A percentile compares a stretch with the other conserved stretches of the same genome.
phyloP scores from a whole-genome alignment of 1,140 invertebrate genomes.

The Drosophila murphyi region DNA sequence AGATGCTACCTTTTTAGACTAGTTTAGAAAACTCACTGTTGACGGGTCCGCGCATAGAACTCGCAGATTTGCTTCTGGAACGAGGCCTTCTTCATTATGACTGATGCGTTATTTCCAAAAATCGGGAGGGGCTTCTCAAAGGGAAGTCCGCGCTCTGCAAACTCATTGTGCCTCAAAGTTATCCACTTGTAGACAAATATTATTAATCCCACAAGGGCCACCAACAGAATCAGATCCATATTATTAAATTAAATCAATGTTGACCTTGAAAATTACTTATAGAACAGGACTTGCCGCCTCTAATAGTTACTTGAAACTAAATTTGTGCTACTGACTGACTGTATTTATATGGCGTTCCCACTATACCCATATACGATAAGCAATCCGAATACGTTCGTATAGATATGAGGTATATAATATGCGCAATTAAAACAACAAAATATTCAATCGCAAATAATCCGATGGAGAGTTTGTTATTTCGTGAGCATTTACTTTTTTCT shows the following conservation, averaged over 20 bases:
- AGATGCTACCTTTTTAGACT: background rate
- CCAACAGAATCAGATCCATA: slow-evolving; percentile 19
- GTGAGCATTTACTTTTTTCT: background rate
- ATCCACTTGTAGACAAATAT: slow-evolving; percentile 50
- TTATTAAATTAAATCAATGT: slow-evolving; percentile 4
- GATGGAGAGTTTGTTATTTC: slow-evolving; percentile 9
- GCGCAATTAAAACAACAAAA: slow-evolving; percentile 16
- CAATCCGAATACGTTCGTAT: background rate
- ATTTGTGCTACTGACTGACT: background rate
- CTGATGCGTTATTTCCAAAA: slow-evolving; percentile 73
- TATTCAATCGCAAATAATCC: slow-evolving; percentile 6
- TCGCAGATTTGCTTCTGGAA: slow-evolving; percentile 51
- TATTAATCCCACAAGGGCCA: slow-evolving; percentile 9
- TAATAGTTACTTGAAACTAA: slow-evolving; percentile 18
- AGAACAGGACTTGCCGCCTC: background rate
- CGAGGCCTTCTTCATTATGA: slow-evolving; percentile 61
- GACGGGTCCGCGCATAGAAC: slow-evolving; percentile 61
- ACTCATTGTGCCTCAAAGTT: slow-evolving; percentile 62
- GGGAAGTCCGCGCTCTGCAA: slow-evolving; percentile 67
- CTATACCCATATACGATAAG: background rate
- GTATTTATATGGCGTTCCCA: slow-evolving; percentile 24
- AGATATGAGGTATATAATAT: slow-evolving; percentile 27
- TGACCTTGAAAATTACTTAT: background rate
- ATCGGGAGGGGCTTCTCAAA: slow-evolving; percentile 78
- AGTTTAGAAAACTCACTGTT: slow-evolving; percentile 52